Percentiles rank a stretch among this genome's conserved stretches.
Evolutionary conservation across 2,113 vertebrate species (phyloP).

Genomic region (Tetrax tetrax): DNA sequence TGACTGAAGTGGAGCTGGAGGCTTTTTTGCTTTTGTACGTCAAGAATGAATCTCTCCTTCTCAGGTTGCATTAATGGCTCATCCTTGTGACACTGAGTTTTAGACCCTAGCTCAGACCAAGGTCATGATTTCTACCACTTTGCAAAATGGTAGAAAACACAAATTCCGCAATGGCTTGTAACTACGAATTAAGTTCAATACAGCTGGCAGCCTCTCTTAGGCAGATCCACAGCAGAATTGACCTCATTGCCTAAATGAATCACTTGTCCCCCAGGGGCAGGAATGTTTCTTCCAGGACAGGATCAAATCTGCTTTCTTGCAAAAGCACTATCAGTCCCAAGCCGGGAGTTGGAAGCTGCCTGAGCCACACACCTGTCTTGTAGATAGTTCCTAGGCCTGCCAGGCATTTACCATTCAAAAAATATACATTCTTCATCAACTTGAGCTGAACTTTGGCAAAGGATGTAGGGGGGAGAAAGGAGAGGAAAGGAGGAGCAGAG

Average conservation of each 20-base stretch:
- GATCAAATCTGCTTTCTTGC: constrained; percentile 62
- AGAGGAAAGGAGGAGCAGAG: background rate
- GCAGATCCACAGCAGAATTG: constrained; percentile 60
- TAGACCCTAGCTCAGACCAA: background rate
- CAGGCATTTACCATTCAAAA: constrained; percentile 69
- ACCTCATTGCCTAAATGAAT: constrained; percentile 68
- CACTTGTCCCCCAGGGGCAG: constrained; percentile 69
- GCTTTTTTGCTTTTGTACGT: background rate
- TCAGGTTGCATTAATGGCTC: background rate
- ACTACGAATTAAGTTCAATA: background rate
- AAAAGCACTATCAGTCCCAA: constrained; percentile 51
- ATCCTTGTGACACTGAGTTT: background rate
- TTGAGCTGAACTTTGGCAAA: constrained; percentile 60
- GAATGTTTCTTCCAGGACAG: constrained; percentile 64
- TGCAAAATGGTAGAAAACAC: background rate
- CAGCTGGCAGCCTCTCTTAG: constrained; percentile 1
- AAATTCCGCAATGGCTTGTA: background rate
- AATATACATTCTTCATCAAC: constrained; percentile 63
- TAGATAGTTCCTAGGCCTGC: constrained; percentile 58
- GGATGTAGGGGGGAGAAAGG: background rate
- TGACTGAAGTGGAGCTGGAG: background rate
- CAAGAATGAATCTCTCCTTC: background rate
- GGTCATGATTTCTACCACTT: background rate
- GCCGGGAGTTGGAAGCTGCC: constrained; percentile 47
- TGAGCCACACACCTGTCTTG: constrained; percentile 66